These are phyloP conservation scores for Pollachius pollachius DNA, from an alignment of 2,113 vertebrate genomes.

Conservation along the genomic window DNA sequence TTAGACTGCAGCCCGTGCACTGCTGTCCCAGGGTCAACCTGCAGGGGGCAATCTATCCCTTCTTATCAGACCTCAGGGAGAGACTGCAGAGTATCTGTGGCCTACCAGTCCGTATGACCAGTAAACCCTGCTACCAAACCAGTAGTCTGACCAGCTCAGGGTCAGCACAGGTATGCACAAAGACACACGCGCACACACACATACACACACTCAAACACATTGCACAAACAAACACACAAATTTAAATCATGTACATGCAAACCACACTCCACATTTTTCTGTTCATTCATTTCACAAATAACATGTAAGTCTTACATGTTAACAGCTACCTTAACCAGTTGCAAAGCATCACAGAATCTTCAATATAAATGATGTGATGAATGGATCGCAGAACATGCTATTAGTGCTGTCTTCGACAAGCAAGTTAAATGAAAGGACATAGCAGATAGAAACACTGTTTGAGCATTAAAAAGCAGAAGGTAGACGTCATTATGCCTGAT, in stretches of 20 bases:
- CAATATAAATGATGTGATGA: no score
- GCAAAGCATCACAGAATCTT: no score
- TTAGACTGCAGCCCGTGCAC: conserved; percentile 84
- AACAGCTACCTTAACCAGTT: no score
- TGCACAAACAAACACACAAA: background rate
- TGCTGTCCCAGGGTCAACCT: conserved; percentile 75
- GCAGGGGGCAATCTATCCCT: conserved; percentile 73
- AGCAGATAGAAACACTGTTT: no score
- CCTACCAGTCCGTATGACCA: conserved; percentile 77
- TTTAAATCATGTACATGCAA: background rate
- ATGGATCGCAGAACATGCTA: no score
- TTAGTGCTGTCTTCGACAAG: no score
- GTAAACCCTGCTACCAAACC: conserved; percentile 71
- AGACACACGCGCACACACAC: conserved; percentile 9
- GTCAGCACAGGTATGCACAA: conserved; percentile 56
- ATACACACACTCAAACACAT: background rate
- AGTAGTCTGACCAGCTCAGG: conserved; percentile 55
- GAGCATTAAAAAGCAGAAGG: no score
- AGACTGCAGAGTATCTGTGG: conserved; percentile 79
- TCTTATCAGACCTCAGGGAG: conserved; percentile 76
- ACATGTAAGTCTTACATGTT: no score
- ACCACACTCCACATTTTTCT: background rate
- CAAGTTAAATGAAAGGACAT: no score
- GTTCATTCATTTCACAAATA: no score
- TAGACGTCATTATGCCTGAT: no score